Evolutionary conservation across 2,797 vertebrate genomes (phyloP), one percentile per base, ranked within the genome.

Genomic region (Ceryle rudis): DNA sequence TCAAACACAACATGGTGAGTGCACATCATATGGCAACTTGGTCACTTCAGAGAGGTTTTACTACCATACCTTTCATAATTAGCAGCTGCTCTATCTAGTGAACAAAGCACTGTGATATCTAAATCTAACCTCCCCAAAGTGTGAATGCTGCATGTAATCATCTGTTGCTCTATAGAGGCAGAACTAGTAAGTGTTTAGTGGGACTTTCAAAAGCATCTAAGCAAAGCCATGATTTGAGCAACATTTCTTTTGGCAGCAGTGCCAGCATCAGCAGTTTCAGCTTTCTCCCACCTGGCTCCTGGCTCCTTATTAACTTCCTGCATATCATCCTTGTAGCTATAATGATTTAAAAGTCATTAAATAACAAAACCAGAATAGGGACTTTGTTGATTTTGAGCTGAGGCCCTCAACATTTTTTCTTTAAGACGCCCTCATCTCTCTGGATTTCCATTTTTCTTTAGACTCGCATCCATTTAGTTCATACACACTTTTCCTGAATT

Each of bases 1-100:
- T 99, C 97, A 99, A 99, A 97, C 99, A 99, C 97, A 99, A 99
- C 98, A 99, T 99, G 99, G 99, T 99, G 97, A 98, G 98, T 97
- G 22, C 11, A 5, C 0, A 0, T 37, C 46, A 35, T 67, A n/a
- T 0, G 0, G 60, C 35, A 44, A 42, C 57, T 41, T 42, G 29
- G 25, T 77, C 47, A 14, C 8, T 2, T 7, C n/a, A 49, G n/a
- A 37, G n/a, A 44, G 44, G 41, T 33, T 61, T 67, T 14, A 7
- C n/a, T 80, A 47, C 51, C 64, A 6, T 35, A 1, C 12, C 21
- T 88, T 41, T 7, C 2, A 3, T 61, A 19, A 67, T 81, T 41
- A 62, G 39, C 61, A 93, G 66, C 26, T 92, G 55, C n/a, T 80
- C 19, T 66, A 5, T 39, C 14, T 31, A 20, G 5, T 20, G 57